A percentile compares a stretch with the other conserved stretches of the same genome.
Evolutionary conservation across 2,113 vertebrate genomes (phyloP).

Genomic region (Calcarius ornatus): DNA sequence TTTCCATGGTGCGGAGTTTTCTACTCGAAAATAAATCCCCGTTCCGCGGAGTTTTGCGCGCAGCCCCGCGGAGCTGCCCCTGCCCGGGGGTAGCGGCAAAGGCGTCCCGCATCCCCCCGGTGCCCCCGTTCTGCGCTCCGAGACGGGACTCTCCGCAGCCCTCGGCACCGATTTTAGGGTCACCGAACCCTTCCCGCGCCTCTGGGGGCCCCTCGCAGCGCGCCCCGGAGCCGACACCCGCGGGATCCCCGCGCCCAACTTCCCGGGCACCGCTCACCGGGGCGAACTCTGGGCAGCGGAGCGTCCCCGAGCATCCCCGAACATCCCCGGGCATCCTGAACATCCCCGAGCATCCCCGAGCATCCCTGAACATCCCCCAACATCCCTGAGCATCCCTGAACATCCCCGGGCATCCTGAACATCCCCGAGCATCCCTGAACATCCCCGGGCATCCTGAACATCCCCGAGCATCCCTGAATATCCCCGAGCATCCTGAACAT

Average conservation of each 20-base stretch:
- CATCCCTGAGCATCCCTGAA: not conserved
- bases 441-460: too few species aligned
- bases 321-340: accelerated
- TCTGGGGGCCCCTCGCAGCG: not conserved
- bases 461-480: too few species aligned
- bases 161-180: not conserved
- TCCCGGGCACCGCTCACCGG: not conserved
- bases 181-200: not conserved
- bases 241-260: not conserved
- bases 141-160: not conserved
- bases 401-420: too few species aligned
- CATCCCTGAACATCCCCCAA: too few species aligned
- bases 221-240: not conserved
- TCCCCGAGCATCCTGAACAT: too few species aligned
- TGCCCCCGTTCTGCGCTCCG: not conserved
- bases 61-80: not conserved
- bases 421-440: too few species aligned
- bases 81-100: not conserved
- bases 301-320: not conserved
- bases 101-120: not conserved
- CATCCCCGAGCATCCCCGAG: not conserved
- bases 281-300: not conserved
- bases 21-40: constrained; percentile 7
- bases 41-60: not conserved
- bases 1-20: constrained; percentile 66